Evolutionary conservation across 2,113 vertebrate genomes (phyloP).

Genomic region (Sclerurus mexicanus): DNA sequence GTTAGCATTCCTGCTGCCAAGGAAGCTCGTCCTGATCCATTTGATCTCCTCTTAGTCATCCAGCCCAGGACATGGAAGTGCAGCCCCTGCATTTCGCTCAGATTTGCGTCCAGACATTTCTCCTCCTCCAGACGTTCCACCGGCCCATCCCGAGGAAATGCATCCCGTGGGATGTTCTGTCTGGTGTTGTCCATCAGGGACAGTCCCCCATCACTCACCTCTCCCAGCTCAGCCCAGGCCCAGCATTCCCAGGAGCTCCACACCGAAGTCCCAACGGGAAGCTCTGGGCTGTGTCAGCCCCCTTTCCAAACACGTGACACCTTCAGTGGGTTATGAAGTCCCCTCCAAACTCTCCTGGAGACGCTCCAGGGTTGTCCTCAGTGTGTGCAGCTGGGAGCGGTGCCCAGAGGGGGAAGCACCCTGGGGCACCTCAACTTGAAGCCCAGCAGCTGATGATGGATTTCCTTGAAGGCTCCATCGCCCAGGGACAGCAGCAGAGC

Average conservation of each 20-base stretch:
- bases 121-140: not conserved
- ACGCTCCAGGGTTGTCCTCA: rapidly evolving
- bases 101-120: not conserved
- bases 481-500: not conserved
- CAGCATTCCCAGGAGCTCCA: not conserved
- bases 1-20: not conserved
- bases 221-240: not conserved
- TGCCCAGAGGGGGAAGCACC: not conserved
- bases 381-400: not conserved
- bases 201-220: not conserved
- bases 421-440: not conserved
- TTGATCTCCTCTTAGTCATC: not conserved
- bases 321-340: not conserved
- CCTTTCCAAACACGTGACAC: not conserved
- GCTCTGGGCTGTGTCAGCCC: not conserved
- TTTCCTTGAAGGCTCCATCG: not conserved
- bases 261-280: not conserved
- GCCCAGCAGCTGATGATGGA: not conserved
- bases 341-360: not conserved
- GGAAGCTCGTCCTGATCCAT: not conserved
- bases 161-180: not conserved
- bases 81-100: not conserved
- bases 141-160: not conserved
- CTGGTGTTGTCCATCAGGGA: not conserved
- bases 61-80: rapidly evolving